These are phyloP conservation scores for Eleutherodactylus coqui DNA, from an alignment of 2,797 vertebrate genomes.

Conservation along the genomic window DNA sequence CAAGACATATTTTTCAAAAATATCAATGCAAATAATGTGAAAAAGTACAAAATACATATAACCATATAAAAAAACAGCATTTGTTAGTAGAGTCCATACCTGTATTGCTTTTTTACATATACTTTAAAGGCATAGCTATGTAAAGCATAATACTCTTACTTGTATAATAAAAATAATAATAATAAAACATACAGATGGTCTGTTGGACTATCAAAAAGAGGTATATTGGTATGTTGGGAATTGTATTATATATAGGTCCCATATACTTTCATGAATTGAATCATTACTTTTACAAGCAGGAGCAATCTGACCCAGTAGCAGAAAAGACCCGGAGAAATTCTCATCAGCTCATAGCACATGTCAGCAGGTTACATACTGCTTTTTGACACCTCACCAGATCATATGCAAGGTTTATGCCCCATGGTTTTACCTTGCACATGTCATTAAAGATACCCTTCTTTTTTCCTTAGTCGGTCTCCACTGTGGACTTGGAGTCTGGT, in stretches of 20 bases:
- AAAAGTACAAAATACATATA: not conserved
- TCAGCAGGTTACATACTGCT: not conserved
- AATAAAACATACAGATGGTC: not conserved
- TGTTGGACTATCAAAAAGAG: not conserved
- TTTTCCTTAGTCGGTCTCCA: too few species aligned
- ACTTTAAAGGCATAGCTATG: not conserved
- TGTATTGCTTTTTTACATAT: constrained; percentile 11
- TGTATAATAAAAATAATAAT: constrained; percentile 17
- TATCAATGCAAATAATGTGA: not conserved
- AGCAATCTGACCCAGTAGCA: not conserved
- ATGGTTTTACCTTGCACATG: too few species aligned
- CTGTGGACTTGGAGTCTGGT: too few species aligned
- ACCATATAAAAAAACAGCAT: not conserved
- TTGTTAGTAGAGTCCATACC: not conserved
- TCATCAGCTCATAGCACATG: not conserved
- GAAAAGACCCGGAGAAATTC: not conserved
- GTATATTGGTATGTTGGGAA: not conserved
- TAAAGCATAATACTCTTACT: constrained; percentile 9
- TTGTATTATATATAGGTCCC: not conserved
- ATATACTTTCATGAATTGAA: not conserved
- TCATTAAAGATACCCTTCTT: too few species aligned
- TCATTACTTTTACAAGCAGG: not conserved
- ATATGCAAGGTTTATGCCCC: too few species aligned
- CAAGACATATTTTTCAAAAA: not conserved
- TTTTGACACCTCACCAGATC: not conserved